Conservation (phyloP, 2,113 vertebrate genomes). For the Psittacus erithacus region DNA sequence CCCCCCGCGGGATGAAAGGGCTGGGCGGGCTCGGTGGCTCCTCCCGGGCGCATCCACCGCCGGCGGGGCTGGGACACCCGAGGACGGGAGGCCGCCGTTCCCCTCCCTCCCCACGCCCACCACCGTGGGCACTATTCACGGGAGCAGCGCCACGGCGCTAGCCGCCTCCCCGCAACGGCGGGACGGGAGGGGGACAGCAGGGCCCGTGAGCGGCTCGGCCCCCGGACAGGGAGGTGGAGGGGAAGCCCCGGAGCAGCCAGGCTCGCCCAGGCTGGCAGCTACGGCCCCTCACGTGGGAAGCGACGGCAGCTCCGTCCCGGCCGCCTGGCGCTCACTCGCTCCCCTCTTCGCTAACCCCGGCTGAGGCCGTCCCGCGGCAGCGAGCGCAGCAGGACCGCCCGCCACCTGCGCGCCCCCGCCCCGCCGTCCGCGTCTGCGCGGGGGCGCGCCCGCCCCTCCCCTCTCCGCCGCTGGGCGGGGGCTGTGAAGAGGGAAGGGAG, state of each 20-base stretch:
- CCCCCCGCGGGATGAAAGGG: not conserved
- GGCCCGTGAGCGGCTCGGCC: not conserved
- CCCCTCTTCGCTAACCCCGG: not conserved
- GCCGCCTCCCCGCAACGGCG: not conserved
- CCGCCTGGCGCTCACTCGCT: not conserved
- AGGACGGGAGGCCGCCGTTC: not conserved
- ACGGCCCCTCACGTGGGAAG: not conserved
- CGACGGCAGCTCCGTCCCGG: not conserved
- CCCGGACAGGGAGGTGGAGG: not conserved
- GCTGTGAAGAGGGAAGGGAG: not conserved
- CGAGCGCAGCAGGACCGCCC: not conserved
- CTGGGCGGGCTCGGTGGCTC: not conserved
- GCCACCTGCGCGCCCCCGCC: not conserved
- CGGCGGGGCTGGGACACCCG: not conserved
- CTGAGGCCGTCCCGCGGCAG: not conserved
- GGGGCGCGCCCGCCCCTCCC: not conserved
- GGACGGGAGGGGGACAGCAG: not conserved
- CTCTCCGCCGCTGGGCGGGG: not conserved
- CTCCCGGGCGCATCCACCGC: conserved; percentile 28
- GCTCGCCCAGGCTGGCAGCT: not conserved
- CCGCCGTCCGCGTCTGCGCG: not conserved
- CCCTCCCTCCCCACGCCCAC: not conserved
- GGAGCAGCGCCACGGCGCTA: not conserved
- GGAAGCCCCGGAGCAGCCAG: not conserved
- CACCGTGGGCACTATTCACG: not conserved